Conservation (phyloP, 2,888 invertebrate genomes). For the Sturmia bella region DNA sequence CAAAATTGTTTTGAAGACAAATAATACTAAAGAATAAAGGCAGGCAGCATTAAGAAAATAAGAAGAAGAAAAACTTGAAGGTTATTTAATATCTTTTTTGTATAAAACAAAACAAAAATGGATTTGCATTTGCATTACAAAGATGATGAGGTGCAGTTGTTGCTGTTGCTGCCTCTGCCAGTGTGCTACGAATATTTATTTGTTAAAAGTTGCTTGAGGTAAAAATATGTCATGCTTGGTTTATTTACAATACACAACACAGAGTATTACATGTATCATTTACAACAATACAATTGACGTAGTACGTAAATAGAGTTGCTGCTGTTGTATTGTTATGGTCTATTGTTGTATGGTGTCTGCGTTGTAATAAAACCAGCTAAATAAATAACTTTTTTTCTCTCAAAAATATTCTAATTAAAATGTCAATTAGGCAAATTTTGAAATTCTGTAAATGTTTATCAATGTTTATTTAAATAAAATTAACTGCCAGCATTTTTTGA, state of each 20-base stretch:
- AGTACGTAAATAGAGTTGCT: slow-evolving; percentile 11
- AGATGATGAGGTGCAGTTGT: neutral
- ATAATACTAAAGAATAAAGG: slow-evolving; percentile 35
- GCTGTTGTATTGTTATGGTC: neutral
- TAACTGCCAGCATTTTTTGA: no score
- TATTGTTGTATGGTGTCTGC: neutral
- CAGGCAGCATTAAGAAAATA: slow-evolving; percentile 2
- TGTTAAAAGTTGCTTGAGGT: slow-evolving; percentile 48
- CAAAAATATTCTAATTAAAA: slow-evolving; percentile 54
- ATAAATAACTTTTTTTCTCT: slow-evolving; percentile 10
- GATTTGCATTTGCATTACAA: slow-evolving; percentile 30
- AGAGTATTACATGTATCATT: slow-evolving; percentile 38
- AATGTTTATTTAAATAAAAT: neutral
- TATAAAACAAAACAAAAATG: neutral
- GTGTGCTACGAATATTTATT: slow-evolving; percentile 23
- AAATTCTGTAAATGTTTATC: neutral
- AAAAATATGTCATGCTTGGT: slow-evolving; percentile 62
- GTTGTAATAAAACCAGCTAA: neutral
- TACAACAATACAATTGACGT: slow-evolving; percentile 62
- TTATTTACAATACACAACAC: slow-evolving; percentile 37
- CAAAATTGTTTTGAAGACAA: slow-evolving; percentile 51
- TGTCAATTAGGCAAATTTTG: slow-evolving; percentile 38
- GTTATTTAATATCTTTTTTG: slow-evolving; percentile 61
- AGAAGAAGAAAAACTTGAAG: slow-evolving; percentile 44
- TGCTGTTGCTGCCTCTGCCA: neutral